These are phyloP conservation scores for Montipora capitata DNA, from an alignment of 92 coral and sea anemone genomes.

Conservation along the genomic window DNA sequence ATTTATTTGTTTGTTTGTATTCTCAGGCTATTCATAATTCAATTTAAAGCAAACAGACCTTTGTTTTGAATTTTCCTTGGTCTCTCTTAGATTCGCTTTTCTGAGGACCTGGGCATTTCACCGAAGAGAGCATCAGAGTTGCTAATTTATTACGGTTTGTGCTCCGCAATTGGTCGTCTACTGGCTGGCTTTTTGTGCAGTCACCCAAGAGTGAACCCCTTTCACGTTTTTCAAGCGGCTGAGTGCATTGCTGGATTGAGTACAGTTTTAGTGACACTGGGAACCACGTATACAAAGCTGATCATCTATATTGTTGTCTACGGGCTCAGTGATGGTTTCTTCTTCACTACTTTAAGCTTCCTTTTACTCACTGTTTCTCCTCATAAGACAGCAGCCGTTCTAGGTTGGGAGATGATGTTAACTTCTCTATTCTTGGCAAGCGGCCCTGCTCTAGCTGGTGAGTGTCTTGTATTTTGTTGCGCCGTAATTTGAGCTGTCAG, in stretches of 20 bases:
- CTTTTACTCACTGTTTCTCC: slow-evolving; percentile 20
- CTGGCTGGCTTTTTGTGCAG: slow-evolving; percentile 70
- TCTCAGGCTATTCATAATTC: no score
- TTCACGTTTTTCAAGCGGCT: no score
- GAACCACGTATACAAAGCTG: no score
- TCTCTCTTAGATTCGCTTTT: slow-evolving; percentile 64
- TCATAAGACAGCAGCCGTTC: slow-evolving; percentile 8
- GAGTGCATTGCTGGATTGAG: no score
- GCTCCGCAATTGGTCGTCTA: slow-evolving; percentile 71
- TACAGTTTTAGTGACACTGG: no score
- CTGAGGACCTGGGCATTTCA: slow-evolving; percentile 73
- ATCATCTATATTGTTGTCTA: background rate
- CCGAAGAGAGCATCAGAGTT: slow-evolving; percentile 59
- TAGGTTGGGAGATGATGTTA: slow-evolving; percentile 42
- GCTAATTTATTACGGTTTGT: slow-evolving; percentile 68
- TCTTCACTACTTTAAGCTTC: slow-evolving; percentile 5
- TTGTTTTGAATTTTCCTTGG: background rate
- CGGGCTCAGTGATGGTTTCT: slow-evolving; percentile 33
- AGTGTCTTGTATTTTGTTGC: background rate
- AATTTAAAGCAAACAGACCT: no score
- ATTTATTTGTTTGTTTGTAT: no score
- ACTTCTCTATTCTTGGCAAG: slow-evolving; percentile 20
- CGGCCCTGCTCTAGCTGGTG: slow-evolving; percentile 37
- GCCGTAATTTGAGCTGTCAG: background rate
- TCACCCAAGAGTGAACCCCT: slow-evolving; percentile 37